Percentiles rank a stretch among this genome's conserved stretches.
phyloP scores from a whole-genome alignment of 2,888 invertebrate genomes.

The Oxystoma pomonae region DNA sequence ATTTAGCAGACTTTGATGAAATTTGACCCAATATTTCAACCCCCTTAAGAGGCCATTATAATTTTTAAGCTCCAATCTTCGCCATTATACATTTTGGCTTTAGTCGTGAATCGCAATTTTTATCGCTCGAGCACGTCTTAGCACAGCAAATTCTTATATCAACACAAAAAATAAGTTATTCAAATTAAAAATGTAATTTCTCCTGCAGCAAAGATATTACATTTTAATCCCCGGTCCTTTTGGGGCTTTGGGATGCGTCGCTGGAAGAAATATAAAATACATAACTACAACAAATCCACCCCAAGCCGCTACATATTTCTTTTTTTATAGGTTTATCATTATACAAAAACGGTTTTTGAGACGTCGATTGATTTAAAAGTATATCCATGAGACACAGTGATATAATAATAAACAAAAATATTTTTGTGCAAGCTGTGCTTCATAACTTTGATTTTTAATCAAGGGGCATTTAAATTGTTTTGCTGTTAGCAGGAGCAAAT shows the following conservation, averaged over 20 bases:
- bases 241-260: constrained; percentile 45
- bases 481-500: no score
- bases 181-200: constrained; percentile 69
- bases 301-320: constrained; percentile 14
- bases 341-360: no score
- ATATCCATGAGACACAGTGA: no score
- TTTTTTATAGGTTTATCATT: no score
- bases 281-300: constrained; percentile 48
- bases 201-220: constrained; percentile 49
- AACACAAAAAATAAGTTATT: constrained; percentile 69
- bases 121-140: constrained; percentile 65
- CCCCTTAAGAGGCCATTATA: constrained; percentile 55
- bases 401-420: no score
- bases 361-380: no score
- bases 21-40: constrained; percentile 49
- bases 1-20: no score
- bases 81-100: constrained; percentile 68
- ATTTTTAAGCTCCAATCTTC: constrained; percentile 71
- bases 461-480: no score
- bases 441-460: no score
- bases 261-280: constrained; percentile 50
- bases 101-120: constrained; percentile 69
- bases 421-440: no score
- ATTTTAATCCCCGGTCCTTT: constrained; percentile 49
- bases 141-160: constrained; percentile 61